A percentile compares a stretch with the other conserved stretches of the same genome.
These are phyloP conservation scores for Sycophaga agraensis DNA, from an alignment of 1,140 invertebrate species.

Conservation along the genomic window DNA sequence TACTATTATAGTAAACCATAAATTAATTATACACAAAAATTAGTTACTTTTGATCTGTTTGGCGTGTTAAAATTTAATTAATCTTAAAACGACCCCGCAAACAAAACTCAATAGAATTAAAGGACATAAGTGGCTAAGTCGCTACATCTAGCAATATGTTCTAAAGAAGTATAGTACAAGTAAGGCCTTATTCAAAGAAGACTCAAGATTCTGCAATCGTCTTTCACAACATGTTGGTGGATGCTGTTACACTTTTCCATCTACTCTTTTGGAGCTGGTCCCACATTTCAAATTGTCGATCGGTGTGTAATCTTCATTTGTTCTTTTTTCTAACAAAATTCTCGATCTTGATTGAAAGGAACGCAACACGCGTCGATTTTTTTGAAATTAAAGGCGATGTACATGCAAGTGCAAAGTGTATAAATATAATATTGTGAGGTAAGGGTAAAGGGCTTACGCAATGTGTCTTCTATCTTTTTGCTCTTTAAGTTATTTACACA, in stretches of 20 bases:
- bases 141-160: constrained; percentile 15
- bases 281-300: constrained; percentile 16
- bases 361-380: neutral
- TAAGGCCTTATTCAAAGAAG: constrained; percentile 29
- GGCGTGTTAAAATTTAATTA: constrained; percentile 2
- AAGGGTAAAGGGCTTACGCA: constrained; percentile 19
- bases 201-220: constrained; percentile 17
- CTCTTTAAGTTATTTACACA: constrained; percentile 20
- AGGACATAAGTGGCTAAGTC: constrained; percentile 11
- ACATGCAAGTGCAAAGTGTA: constrained; percentile 11
- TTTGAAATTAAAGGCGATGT: constrained; percentile 4
- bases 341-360: neutral
- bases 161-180: constrained; percentile 27
- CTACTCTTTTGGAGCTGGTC: constrained; percentile 17
- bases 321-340: too few relatives aligned
- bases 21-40: constrained; percentile 20
- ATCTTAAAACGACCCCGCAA: constrained; percentile 10
- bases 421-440: constrained; percentile 25
- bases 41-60: constrained; percentile 10
- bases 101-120: constrained; percentile 20
- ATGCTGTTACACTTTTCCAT: neutral
- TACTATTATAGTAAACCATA: constrained; percentile 7
- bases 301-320: neutral
- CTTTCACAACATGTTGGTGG: neutral
- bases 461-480: constrained; percentile 7